phyloP scores from a whole-genome alignment of 2,113 vertebrate species.

The Saguinus midas region DNA sequence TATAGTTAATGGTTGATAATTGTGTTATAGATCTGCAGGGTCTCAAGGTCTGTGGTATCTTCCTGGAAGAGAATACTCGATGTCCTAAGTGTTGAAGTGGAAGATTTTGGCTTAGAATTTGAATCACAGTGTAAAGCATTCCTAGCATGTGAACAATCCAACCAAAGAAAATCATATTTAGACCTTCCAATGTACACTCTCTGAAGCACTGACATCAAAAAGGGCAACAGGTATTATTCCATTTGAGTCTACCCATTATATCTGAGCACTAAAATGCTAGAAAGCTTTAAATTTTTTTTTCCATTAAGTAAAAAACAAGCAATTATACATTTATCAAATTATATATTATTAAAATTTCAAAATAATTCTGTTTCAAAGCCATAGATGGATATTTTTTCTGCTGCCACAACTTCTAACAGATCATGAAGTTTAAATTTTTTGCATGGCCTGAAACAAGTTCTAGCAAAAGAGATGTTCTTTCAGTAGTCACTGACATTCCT shows the following conservation, averaged over 20 bases:
- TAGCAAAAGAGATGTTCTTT: background rate
- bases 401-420: background rate
- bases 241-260: background rate
- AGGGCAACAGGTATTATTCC: background rate
- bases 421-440: conserved; percentile 17
- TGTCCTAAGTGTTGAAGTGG: background rate
- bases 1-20: background rate
- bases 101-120: background rate
- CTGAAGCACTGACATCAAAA: background rate
- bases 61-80: background rate
- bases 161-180: background rate
- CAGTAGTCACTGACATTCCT: background rate
- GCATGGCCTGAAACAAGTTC: background rate
- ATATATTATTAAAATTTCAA: conserved; percentile 13
- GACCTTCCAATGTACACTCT: background rate
- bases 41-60: background rate
- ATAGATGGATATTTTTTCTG: background rate
- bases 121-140: background rate
- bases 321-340: background rate
- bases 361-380: conserved; percentile 25
- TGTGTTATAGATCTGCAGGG: background rate
- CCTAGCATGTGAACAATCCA: background rate
- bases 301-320: background rate
- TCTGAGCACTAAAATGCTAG: background rate
- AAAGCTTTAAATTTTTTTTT: background rate